Conservation (phyloP, 2,888 invertebrate genomes). For the Anarsia innoxiella region DNA sequence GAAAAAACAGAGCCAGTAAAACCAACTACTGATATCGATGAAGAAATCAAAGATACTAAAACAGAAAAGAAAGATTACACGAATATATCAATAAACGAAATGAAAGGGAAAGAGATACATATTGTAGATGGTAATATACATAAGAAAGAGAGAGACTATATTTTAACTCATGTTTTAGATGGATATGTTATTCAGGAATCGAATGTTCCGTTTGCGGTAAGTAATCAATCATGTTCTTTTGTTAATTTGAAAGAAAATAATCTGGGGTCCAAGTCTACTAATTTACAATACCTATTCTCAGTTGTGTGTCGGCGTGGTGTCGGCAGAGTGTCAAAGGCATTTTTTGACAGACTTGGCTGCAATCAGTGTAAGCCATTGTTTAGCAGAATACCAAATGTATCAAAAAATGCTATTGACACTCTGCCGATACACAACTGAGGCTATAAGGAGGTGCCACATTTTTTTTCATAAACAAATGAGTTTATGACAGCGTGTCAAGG, state of each 20-base stretch:
- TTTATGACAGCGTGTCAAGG: too few species aligned
- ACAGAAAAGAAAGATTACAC: conserved; percentile 14
- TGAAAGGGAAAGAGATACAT: conserved; percentile 23
- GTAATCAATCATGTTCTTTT: conserved; percentile 22
- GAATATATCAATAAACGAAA: conserved; percentile 22
- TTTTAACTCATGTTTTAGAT: conserved; percentile 59
- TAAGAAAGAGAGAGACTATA: conserved; percentile 30
- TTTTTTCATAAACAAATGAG: too few species aligned
- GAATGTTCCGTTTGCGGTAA: conserved; percentile 62
- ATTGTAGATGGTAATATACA: conserved; percentile 20
- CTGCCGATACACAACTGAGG: too few species aligned
- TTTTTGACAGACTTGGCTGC: neutral
- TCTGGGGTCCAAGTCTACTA: too few species aligned
- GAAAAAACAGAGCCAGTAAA: conserved; percentile 11
- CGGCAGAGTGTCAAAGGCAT: too few species aligned
- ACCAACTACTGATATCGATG: neutral
- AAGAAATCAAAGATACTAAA: neutral
- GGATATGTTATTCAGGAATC: conserved; percentile 67
- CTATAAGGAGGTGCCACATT: too few species aligned
- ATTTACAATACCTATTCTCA: too few species aligned
- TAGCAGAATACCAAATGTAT: neutral
- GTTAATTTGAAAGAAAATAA: neutral
- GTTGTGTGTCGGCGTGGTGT: too few species aligned
- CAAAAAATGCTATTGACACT: too few species aligned
- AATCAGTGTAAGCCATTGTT: neutral